Conservation (phyloP, 2,888 invertebrate species). For the Cepaea hortensis region DNA sequence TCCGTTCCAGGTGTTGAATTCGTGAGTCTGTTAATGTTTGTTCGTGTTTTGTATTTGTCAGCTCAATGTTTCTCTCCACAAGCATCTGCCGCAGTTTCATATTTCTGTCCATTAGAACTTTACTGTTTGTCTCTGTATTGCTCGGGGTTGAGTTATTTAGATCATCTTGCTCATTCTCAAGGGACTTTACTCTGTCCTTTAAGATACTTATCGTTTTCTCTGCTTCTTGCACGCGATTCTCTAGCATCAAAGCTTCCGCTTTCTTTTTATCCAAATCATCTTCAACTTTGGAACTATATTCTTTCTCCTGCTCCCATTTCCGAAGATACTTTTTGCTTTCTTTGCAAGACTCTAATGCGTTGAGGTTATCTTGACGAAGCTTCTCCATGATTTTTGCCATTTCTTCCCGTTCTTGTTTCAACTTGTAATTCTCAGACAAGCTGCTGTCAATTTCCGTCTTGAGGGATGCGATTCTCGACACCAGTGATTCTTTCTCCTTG, state of each 20-base stretch:
- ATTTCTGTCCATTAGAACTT: constrained; percentile 52
- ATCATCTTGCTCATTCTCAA: constrained; percentile 61
- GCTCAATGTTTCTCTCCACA: constrained; percentile 55
- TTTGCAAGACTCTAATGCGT: constrained; percentile 19
- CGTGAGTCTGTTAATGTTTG: constrained; percentile 40
- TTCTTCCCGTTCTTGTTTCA: constrained; percentile 56
- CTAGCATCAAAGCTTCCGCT: constrained; percentile 54
- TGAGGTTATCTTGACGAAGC: constrained; percentile 38
- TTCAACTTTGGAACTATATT: constrained; percentile 44
- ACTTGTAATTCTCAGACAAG: constrained; percentile 50
- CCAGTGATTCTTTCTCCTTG: constrained; percentile 49
- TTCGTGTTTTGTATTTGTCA: constrained; percentile 50
- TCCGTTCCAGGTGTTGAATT: constrained; percentile 54
- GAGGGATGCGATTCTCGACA: constrained; percentile 50
- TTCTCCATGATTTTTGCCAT: constrained; percentile 54
- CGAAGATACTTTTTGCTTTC: constrained; percentile 49
- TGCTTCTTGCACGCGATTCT: constrained; percentile 60
- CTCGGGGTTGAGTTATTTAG: constrained; percentile 20
- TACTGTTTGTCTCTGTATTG: constrained; percentile 46
- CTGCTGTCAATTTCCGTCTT: constrained; percentile 55
- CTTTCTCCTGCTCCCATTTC: constrained; percentile 53
- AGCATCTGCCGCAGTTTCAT: constrained; percentile 53
- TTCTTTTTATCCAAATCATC: constrained; percentile 56
- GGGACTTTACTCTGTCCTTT: constrained; percentile 56
- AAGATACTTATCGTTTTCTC: constrained; percentile 59